A percentile compares a stretch with the other conserved stretches of the same genome.
Conservation (phyloP, 2,113 vertebrate species). For the Ceyx cyanopectus region DNA sequence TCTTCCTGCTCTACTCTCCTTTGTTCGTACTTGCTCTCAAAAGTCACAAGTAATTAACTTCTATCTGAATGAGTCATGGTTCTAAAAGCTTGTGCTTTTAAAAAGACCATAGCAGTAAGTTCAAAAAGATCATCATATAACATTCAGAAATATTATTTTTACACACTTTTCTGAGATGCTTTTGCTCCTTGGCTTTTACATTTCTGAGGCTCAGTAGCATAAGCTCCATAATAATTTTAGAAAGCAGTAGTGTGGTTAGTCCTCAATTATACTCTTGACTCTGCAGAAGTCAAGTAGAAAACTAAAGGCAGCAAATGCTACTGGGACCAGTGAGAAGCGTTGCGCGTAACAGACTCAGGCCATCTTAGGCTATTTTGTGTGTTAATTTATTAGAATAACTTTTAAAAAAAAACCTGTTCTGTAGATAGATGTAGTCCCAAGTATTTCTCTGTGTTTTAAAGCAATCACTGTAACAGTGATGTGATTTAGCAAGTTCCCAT, state of each 20-base stretch:
- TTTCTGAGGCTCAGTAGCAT: background rate
- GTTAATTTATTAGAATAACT: background rate
- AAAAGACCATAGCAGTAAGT: background rate
- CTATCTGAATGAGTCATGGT: slow-evolving; percentile 30
- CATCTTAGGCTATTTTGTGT: background rate
- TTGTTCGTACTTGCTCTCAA: slow-evolving; percentile 34
- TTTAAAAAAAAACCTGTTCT: background rate
- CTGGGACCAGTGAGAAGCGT: background rate
- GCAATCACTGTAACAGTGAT: background rate
- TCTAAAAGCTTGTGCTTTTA: slow-evolving; percentile 38
- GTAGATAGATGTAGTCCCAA: background rate
- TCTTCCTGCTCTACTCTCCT: background rate
- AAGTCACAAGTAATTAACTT: slow-evolving; percentile 36
- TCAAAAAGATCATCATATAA: background rate
- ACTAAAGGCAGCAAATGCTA: background rate
- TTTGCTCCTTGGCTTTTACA: background rate
- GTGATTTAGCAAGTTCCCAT: background rate
- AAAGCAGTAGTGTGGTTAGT: background rate
- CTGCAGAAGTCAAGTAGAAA: slow-evolving; percentile 11
- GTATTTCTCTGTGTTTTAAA: background rate
- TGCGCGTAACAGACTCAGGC: background rate
- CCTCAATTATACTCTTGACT: background rate
- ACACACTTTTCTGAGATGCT: background rate
- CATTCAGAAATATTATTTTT: background rate
- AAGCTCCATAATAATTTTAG: background rate